phyloP scores from a whole-genome alignment of 2,888 invertebrate genomes.

The Diadromus collaris region DNA sequence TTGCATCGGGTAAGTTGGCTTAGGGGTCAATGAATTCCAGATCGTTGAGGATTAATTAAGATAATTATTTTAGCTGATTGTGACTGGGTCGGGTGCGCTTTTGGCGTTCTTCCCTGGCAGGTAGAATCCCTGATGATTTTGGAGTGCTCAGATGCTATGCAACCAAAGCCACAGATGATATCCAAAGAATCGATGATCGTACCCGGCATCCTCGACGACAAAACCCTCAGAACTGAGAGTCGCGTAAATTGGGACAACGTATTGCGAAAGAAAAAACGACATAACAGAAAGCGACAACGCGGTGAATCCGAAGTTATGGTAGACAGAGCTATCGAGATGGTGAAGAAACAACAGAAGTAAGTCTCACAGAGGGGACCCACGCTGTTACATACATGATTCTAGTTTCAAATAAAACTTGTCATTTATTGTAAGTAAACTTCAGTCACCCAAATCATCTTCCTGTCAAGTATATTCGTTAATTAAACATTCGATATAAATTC shows the following conservation, averaged over 20 bases:
- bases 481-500: constrained; percentile 26
- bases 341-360: constrained; percentile 60
- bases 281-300: constrained; percentile 66
- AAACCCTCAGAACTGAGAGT: constrained; percentile 67
- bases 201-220: constrained; percentile 71
- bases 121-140: constrained; percentile 66
- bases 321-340: constrained; percentile 69
- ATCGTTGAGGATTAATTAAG: background rate
- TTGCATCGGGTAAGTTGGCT: constrained; percentile 63
- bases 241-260: constrained; percentile 75
- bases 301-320: constrained; percentile 65
- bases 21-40: background rate
- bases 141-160: constrained; percentile 54
- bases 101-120: constrained; percentile 82
- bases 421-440: constrained; percentile 42
- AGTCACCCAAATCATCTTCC: constrained; percentile 13
- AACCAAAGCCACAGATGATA: constrained; percentile 46
- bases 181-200: constrained; percentile 64
- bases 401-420: constrained; percentile 39
- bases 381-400: constrained; percentile 12
- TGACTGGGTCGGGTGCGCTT: constrained; percentile 81
- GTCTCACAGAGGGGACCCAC: constrained; percentile 43
- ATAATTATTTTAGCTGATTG: constrained; percentile 62
- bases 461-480: constrained; percentile 13
- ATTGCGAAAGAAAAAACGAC: constrained; percentile 67